Evolutionary conservation across 2,797 vertebrate species (phyloP).

Genomic region (Poeciliopsis presidionis): DNA sequence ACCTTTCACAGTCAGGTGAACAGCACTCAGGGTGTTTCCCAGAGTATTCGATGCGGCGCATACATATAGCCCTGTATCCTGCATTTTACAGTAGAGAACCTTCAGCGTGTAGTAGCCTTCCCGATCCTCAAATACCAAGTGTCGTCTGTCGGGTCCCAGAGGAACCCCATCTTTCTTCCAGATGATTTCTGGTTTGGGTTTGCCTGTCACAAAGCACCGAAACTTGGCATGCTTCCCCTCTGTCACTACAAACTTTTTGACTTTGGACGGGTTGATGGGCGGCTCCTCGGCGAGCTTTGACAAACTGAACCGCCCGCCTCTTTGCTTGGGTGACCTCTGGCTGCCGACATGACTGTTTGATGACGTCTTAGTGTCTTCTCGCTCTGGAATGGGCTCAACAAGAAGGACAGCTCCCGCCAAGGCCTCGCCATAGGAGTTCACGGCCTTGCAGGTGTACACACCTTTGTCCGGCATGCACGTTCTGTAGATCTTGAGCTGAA

Average conservation of each 20-base stretch:
- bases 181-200: conserved; percentile 94
- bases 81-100: conserved; percentile 92
- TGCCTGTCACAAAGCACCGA: conserved; percentile 94
- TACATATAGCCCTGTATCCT: conserved; percentile 91
- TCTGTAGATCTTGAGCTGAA: conserved; percentile 86
- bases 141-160: conserved; percentile 84
- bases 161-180: conserved; percentile 91
- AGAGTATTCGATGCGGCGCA: conserved; percentile 93
- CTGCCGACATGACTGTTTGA: conserved; percentile 62
- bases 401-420: conserved; percentile 89
- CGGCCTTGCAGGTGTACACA: conserved; percentile 91
- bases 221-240: conserved; percentile 98
- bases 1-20: conserved; percentile 94
- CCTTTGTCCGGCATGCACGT: conserved; percentile 88
- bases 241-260: conserved; percentile 90
- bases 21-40: conserved; percentile 93
- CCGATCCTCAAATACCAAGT: conserved; percentile 92
- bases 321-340: conserved; percentile 61
- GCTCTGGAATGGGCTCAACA: conserved; percentile 78
- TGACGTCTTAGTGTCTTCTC: conserved; percentile 62
- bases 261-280: conserved; percentile 59
- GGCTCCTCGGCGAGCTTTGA: conserved; percentile 63
- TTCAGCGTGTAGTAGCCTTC: conserved; percentile 97
- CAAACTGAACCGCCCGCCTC: conserved; percentile 49
- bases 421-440: conserved; percentile 81